Base-by-base conservation (phyloP, 2,797 vertebrate species). In the Gymnodraco acuticeps region DNA sequence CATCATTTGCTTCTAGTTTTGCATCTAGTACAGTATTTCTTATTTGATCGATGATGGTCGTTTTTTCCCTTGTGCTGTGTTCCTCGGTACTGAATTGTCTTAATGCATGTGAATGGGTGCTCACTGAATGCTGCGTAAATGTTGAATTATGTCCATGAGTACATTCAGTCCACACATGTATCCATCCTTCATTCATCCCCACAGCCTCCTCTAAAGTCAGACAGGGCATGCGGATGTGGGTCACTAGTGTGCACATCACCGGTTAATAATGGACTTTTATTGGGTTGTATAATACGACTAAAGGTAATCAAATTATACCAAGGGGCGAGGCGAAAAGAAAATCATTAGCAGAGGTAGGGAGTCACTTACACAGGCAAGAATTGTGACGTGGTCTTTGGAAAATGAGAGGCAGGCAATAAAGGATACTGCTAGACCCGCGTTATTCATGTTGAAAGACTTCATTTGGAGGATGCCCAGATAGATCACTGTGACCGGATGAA, bases 371-470 rank as follows among this genome's bases (percentile, higher is more conserved):
- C 13, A 67, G 55, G 14, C 19, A 53, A 73, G 56, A 74, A 48
- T 55, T 75, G 87, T 92, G 92, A 93, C 92, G 93, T 91, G 76
- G 66, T 60, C 64, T 54, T 42, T 71, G 74, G 74, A 60, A 76
- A 60, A 64, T 41, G 63, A 67, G 76, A 73, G 75, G 74, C 66
- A 70, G 79, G 52, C 60, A 33, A 48, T 82, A 75, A 81, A 82
- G 60, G 17, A 71, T 31, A 68, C 55, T 31, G 27, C 17, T 3
- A 20, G 38, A 19, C 9, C 45, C 11, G 13, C 33, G 31, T 12
- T 55, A 47, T 53, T 12, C 55, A 47, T 53, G 72, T 76, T n/a
- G 42, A 46, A 12, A 56, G 19, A 58, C 71, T 31, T n/a, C 65
- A 12, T 73, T 48, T 77, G 69, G 80, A 69, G 13, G 16, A 38